A percentile compares a stretch with the other conserved stretches of the same genome.
Conservation (phyloP, 2,888 invertebrate species). For the Hydrotaea cyrtoneurina region DNA sequence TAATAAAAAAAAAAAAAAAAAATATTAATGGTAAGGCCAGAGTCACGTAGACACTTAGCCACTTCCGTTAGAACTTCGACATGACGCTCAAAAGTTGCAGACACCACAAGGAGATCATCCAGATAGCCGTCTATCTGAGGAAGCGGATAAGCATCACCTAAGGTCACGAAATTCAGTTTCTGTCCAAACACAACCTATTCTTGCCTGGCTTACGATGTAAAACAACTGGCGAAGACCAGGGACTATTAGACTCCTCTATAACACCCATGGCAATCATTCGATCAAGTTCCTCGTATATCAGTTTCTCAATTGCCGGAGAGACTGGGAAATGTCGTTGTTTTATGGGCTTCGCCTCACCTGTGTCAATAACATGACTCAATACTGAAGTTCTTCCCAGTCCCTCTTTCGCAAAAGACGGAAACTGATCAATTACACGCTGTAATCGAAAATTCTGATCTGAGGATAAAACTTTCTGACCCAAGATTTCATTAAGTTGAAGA, state of each 20-base stretch:
- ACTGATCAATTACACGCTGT: too few species aligned
- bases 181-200: conserved; percentile 70
- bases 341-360: conserved; percentile 55
- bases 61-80: background rate
- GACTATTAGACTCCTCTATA: conserved; percentile 72
- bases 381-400: background rate
- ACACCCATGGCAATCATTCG: conserved; percentile 72
- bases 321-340: conserved; percentile 67
- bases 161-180: conserved; percentile 71
- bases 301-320: conserved; percentile 39
- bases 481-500: background rate
- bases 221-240: conserved; percentile 72
- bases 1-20: too few species aligned
- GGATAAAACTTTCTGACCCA: too few species aligned
- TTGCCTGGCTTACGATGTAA: conserved; percentile 40
- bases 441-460: too few species aligned
- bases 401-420: too few species aligned
- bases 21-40: conserved; percentile 35
- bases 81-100: conserved; percentile 41
- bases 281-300: conserved; percentile 70
- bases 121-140: conserved; percentile 62
- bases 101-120: conserved; percentile 58
- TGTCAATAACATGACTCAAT: conserved; percentile 60
- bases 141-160: conserved; percentile 55
- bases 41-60: too few species aligned